Evolutionary conservation across 2,797 vertebrate species (phyloP), one percentile per base, ranked within the genome.

Genomic region (Xyrichtys novacula): DNA sequence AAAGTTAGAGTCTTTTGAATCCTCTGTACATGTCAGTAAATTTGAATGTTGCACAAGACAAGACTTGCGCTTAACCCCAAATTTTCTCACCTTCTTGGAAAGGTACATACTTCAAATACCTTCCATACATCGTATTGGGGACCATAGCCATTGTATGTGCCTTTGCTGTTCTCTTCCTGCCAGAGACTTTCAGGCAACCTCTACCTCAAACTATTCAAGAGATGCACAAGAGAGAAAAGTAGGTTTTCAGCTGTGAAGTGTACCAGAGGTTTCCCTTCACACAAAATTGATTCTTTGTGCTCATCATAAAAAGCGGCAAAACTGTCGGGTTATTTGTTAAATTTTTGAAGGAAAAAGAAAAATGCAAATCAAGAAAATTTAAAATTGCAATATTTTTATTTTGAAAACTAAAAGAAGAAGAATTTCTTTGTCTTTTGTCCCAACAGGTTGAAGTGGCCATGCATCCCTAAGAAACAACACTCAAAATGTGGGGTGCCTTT

Each of bases 141-240:
- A 93, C 91, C 73, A 81, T 96, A 72, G 92, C 93, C 25, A 77
- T 95, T 58, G 65, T 93, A 1, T 93, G 94, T 29, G 94, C 93
- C 57, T 84, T 95, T 62, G 78, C 89, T 7, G 90, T 92, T n/a
- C 46, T 96, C 0, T 94, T 96, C 72, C 94, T 98, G 44, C 96
- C 96, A 6, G 96, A 98, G 90, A 98, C 87, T 70, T 95, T 93
- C 1, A 90, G 93, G 1, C 81, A 12, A 66, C 94, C 94, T 25
- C 90, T 98, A 9, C 96, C 96, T 3, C 95, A 97, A 75, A 96
- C 94, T 4, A 91, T 96, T 48, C 88, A 96, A 31, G 92, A 97
- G 61, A 95, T 96, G 94, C 88, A 91, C 7, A 74, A 73, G 36
- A 89, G 92, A 78, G 86, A 93, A 86, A 90, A 90, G 96, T 97